Base-by-base conservation (phyloP, 2,888 invertebrate genomes). In the Tupiocoris notatus region DNA sequence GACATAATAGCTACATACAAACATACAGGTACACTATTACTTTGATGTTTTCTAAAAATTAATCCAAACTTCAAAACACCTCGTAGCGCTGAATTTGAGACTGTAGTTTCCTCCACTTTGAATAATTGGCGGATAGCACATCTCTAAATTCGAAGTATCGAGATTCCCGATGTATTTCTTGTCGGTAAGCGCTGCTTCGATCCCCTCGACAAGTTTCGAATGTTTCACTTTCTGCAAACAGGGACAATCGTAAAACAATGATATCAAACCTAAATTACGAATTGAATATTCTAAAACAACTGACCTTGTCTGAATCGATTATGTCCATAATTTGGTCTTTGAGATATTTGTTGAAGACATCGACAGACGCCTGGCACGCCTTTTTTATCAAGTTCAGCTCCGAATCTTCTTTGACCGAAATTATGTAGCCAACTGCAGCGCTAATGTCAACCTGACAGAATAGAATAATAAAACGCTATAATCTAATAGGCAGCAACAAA, bases 291-390 rank as follows among this genome's bases (percentile, higher is more conserved):
- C n/a, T n/a, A n/a, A 65, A 64, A 20, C 62, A 18, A 25, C 24
- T 1, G 84, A 92, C 92, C 87, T 93, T 96, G 84, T 99, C 99
- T 2, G 95, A 92, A 88, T 99, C 98, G 83, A 99, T 96, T 81
- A 98, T 95, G 84, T 97, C 97, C 93, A 98, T 96, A 80, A 99
- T 94, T 85, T 98, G 96, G 85, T 97, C 96, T 84, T 96, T 95
- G 59, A 99, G 88, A 85, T 95, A 97, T 84, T 98, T 98, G 66
- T 92, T 94, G 84, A 97, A 99, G 16, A 99, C 91, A 85, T 98
- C 97, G 75, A 94, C 93, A 9, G 97, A 94, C 12, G 96, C 95
- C 83, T 93, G 86, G 81, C 94, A 94, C 0, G 99, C 97, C 85
- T 96, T 96, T 83, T 94, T 95, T 73, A 98, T 90, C 7, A 92